Evolutionary conservation across 2,888 invertebrate species (phyloP).

Genomic region (Heliconius hortense): DNA sequence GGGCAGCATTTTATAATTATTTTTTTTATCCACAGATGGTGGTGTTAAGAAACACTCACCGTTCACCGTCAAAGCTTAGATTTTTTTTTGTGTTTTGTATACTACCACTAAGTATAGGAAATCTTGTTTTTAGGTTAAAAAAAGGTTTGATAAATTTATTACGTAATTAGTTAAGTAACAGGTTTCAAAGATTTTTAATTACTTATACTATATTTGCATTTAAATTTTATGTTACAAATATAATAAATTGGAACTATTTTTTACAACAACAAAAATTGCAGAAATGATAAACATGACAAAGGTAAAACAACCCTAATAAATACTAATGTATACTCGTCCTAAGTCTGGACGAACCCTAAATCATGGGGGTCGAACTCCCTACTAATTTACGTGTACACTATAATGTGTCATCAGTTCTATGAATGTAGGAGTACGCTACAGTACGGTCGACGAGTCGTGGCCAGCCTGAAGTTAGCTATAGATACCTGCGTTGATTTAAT

Average conservation of each 20-base stretch:
- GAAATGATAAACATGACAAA: constrained; percentile 5
- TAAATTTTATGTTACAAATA: too few relatives aligned
- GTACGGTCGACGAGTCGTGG: not conserved
- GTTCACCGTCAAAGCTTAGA: accelerated
- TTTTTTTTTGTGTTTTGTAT: too few relatives aligned
- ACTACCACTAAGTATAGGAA: too few relatives aligned
- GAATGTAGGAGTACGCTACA: not conserved
- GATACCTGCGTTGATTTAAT: not conserved
- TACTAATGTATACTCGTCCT: constrained; percentile 25
- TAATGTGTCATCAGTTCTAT: constrained; percentile 39
- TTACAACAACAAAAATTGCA: not conserved
- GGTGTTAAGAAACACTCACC: too few relatives aligned
- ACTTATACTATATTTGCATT: too few relatives aligned
- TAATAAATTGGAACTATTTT: too few relatives aligned
- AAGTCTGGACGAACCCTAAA: constrained; percentile 35
- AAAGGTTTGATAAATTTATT: too few relatives aligned
- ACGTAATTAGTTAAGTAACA: too few relatives aligned
- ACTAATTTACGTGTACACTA: constrained; percentile 40
- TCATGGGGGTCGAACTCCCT: constrained; percentile 37
- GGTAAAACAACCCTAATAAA: constrained; percentile 23
- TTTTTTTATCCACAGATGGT: too few relatives aligned
- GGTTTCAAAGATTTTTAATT: too few relatives aligned
- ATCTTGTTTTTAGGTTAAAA: too few relatives aligned
- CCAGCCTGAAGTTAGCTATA: not conserved
- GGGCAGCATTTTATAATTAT: too few relatives aligned